phyloP scores from a whole-genome alignment of 2,888 invertebrate genomes.

The Drosophila recens region DNA sequence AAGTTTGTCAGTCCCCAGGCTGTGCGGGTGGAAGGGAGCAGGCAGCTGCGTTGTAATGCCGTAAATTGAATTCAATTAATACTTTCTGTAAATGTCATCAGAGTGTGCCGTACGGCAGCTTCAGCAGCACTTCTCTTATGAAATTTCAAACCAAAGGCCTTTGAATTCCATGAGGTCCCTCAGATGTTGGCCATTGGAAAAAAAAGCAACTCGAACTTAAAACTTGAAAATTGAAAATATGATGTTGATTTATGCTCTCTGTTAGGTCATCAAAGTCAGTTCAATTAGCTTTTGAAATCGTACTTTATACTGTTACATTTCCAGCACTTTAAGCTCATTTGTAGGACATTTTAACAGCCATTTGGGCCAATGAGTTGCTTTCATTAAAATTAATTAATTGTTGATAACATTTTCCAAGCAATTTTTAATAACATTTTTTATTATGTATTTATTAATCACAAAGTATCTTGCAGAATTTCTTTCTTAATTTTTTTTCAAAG shows the following conservation, averaged over 20 bases:
- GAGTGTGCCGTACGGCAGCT: conserved; percentile 17
- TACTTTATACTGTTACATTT: neutral
- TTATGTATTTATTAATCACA: no score
- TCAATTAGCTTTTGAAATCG: conserved; percentile 12
- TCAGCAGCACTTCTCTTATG: conserved; percentile 15
- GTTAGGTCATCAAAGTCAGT: conserved; percentile 1
- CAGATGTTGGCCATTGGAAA: neutral
- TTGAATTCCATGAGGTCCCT: neutral
- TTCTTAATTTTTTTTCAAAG: no score
- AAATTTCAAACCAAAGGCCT: conserved; percentile 15
- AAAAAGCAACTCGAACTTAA: neutral
- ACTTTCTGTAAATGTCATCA: conserved; percentile 61
- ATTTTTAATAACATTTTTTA: no score
- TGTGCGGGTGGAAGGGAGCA: neutral
- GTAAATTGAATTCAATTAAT: conserved; percentile 70
- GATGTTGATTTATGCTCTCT: conserved; percentile 26
- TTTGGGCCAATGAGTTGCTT: neutral
- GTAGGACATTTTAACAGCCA: neutral
- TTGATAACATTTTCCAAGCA: no score
- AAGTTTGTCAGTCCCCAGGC: neutral
- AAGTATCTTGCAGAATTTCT: no score
- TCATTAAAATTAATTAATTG: no score
- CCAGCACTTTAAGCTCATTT: neutral
- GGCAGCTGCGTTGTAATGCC: conserved; percentile 32
- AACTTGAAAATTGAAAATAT: conserved; percentile 3